Conservation (phyloP, 2,113 vertebrate genomes). For the Corythornis vintsioides region DNA sequence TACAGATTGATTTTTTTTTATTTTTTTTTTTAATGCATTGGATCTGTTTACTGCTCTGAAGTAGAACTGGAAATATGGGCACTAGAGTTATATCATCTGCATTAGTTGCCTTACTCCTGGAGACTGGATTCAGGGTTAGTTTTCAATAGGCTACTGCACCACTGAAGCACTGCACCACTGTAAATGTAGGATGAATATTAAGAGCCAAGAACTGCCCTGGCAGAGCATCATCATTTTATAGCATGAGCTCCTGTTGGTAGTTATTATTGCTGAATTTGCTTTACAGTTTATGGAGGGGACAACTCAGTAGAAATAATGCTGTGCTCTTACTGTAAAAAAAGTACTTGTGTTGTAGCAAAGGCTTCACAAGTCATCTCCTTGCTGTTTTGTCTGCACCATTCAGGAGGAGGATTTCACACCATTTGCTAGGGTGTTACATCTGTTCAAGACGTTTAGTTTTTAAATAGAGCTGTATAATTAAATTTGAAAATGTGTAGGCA, state of each 20-base stretch:
- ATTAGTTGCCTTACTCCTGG: background rate
- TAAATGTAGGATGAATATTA: background rate
- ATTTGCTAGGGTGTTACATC: slow-evolving; percentile 18
- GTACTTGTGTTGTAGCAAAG: background rate
- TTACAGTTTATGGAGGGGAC: background rate
- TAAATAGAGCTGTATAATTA: slow-evolving; percentile 8
- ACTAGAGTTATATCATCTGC: background rate
- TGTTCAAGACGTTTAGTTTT: slow-evolving; percentile 35
- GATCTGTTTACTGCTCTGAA: background rate
- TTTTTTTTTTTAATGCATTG: background rate
- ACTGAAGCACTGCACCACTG: fast-evolving
- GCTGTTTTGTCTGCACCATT: background rate
- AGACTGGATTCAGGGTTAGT: background rate
- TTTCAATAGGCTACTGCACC: background rate
- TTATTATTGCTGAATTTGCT: background rate
- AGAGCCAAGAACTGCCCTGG: background rate
- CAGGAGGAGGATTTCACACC: slow-evolving; percentile 7
- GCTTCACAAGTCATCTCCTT: background rate
- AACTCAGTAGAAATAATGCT: background rate
- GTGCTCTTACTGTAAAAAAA: background rate
- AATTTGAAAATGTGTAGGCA: slow-evolving; percentile 2
- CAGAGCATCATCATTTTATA: background rate
- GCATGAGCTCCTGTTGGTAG: background rate
- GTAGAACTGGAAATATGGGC: background rate
- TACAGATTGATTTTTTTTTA: background rate